Evolutionary conservation across 2,797 vertebrate genomes (phyloP).

Genomic region (Phaenicophaeus curvirostris): DNA sequence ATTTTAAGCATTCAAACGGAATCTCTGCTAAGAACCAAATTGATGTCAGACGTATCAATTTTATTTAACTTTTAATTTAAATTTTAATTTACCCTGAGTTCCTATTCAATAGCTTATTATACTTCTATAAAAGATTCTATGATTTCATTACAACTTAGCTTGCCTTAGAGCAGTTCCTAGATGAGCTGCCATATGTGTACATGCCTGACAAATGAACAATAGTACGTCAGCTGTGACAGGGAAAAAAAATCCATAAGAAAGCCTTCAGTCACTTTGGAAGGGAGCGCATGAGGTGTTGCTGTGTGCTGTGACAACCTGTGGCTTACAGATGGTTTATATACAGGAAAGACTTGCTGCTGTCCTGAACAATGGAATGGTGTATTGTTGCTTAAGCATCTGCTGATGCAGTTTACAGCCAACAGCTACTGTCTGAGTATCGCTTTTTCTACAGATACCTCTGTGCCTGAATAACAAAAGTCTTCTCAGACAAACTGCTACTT

Average conservation of each 20-base stretch:
- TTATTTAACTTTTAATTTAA: neutral
- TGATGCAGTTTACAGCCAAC: neutral
- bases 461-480: neutral
- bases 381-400: neutral
- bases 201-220: rapidly evolving
- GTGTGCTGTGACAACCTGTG: too few relatives aligned
- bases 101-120: neutral
- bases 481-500: neutral
- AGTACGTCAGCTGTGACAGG: rapidly evolving
- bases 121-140: neutral
- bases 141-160: neutral
- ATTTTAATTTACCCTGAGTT: neutral
- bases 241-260: neutral
- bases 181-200: neutral
- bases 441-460: neutral
- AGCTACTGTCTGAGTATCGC: neutral
- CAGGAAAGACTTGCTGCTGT: neutral
- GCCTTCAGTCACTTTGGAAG: rapidly evolving
- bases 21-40: neutral
- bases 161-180: neutral
- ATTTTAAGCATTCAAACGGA: neutral
- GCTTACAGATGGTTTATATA: neutral
- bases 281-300: neutral
- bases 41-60: neutral
- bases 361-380: rapidly evolving